Conservation (phyloP, 2,888 invertebrate genomes). For the Drosophila atripex region DNA sequence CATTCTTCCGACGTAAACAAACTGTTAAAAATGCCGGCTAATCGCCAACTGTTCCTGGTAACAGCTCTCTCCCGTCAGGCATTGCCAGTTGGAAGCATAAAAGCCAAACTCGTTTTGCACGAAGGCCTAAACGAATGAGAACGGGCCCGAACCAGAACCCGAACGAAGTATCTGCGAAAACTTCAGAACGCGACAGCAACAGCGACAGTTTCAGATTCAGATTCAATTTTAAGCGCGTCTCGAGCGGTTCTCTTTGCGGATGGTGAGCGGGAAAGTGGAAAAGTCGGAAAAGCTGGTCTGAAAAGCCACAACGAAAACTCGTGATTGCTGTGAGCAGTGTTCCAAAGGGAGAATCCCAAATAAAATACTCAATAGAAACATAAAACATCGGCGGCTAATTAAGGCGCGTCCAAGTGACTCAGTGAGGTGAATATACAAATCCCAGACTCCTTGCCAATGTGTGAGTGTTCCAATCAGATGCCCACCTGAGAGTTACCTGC, state of each 20-base stretch:
- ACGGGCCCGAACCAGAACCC: not conserved
- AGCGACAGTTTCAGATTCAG: conserved; percentile 61
- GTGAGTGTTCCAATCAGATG: conserved; percentile 25
- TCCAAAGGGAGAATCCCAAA: not conserved
- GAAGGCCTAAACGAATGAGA: conserved; percentile 29
- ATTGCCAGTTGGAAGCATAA: conserved; percentile 51
- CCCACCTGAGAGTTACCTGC: conserved; percentile 47
- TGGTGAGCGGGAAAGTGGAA: conserved; percentile 23
- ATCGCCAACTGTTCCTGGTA: conserved; percentile 45
- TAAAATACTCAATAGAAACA: conserved; percentile 4
- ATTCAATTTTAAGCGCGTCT: conserved; percentile 81
- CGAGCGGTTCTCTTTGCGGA: conserved; percentile 63
- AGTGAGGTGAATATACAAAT: conserved; percentile 58
- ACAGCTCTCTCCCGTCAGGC: conserved; percentile 21
- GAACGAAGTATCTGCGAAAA: conserved; percentile 10
- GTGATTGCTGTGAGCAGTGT: conserved; percentile 29
- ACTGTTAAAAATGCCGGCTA: conserved; percentile 71
- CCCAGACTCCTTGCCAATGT: conserved; percentile 7
- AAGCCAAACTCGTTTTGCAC: conserved; percentile 9
- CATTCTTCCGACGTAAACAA: conserved; percentile 67
- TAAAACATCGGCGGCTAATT: not conserved
- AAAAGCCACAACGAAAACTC: conserved; percentile 16
- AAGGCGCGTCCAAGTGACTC: conserved; percentile 9
- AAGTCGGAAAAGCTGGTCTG: conserved; percentile 46
- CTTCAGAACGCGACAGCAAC: conserved; percentile 12